Evolutionary conservation across 2,797 vertebrate species (phyloP), one percentile per base, ranked within the genome.

Genomic region (Sebastes steindachneri): DNA sequence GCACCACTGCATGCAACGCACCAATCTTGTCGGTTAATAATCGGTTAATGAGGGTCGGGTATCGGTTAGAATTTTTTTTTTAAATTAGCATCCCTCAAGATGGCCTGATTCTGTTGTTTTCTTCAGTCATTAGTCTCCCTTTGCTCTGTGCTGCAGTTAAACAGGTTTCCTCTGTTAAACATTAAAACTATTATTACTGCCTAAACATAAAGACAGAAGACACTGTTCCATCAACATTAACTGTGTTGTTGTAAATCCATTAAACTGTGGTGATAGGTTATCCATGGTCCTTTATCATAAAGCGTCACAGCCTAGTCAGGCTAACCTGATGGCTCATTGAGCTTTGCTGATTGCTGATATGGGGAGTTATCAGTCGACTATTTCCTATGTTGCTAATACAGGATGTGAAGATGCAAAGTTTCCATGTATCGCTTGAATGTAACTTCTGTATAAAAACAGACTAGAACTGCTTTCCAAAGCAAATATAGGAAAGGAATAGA

Each of bases 211-310:
- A 26, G 10, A 25, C 59, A 45, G 60, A 48, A 48, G 14, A 37
- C 64, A 59, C 9, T 2, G 21, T 57, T 26, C 25, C 28, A 37
- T 48, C 9, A 66, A 55, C n/a, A 73, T 59, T 11, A 53, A 51
- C 55, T 59, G 8, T 21, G 33, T 9, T 14, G 71, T 5, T 54
- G 6, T 54, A 17, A 62, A 54, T 69, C 23, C 33, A 75, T 63
- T 58, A 33, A 41, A 76, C 48, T n/a, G 62, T 65, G 51, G 12
- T 37, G 55, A 77, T 3, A 58, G 68, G 59, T 62, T 66, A 60
- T 51, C 23, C 33, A 72, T 48, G 28, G 8, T 8, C 29, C 28
- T 72, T 62, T n/a, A 10, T 10, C 33, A 35, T 35, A 12, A 41
- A 41, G 37, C 5, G 0, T 41, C 37, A 41, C 14, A 41, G 37